Evolutionary conservation across 2,797 vertebrate species (phyloP).

Genomic region (Falco columbarius): DNA sequence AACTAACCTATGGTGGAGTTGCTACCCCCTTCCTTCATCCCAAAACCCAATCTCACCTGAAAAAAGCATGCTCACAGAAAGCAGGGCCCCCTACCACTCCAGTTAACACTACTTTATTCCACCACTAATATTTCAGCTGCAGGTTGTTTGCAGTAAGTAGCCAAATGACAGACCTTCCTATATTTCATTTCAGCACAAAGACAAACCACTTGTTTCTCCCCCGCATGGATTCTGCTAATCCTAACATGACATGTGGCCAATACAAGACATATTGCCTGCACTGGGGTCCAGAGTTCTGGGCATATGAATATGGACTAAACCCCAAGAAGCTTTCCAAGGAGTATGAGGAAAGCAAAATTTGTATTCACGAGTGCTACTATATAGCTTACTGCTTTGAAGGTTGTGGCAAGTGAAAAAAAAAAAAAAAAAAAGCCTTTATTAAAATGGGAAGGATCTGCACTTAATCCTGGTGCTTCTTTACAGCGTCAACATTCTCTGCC

Average conservation of each 20-base stretch:
- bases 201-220: background rate
- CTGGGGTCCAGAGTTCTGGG: background rate
- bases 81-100: background rate
- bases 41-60: background rate
- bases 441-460: background rate
- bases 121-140: background rate
- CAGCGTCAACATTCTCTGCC: background rate
- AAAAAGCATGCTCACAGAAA: background rate
- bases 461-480: background rate
- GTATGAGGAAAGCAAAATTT: background rate
- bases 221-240: background rate
- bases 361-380: background rate
- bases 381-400: background rate
- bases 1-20: background rate
- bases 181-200: background rate
- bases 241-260: fast-evolving
- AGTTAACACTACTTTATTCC: background rate
- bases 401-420: background rate
- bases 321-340: background rate
- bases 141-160: background rate
- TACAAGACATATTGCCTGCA: background rate
- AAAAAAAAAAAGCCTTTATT: background rate
- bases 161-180: background rate
- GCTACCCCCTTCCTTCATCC: background rate
- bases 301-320: background rate